Conservation (phyloP, 2,888 invertebrate species). For the Plutella xylostella region DNA sequence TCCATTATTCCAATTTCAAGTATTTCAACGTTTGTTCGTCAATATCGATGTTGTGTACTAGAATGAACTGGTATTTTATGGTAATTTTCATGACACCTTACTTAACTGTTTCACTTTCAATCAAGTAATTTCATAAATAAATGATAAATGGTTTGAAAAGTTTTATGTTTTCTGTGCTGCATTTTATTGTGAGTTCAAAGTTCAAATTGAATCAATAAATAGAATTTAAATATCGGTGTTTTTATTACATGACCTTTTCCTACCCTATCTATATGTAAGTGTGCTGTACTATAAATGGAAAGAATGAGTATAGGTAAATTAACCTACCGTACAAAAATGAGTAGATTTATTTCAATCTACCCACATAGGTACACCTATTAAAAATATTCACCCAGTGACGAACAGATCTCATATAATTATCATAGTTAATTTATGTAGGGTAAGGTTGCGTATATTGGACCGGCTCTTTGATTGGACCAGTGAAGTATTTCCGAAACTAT, state of each 20-base stretch:
- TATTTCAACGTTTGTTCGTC: constrained; percentile 28
- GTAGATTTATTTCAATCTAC: no score
- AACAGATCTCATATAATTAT: no score
- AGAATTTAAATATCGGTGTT: constrained; percentile 59
- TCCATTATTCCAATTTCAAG: constrained; percentile 30
- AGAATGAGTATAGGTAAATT: no score
- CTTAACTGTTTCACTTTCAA: constrained; percentile 48
- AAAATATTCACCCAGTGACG: no score
- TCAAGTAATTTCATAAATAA: constrained; percentile 1
- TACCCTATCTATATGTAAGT: no score
- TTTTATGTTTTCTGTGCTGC: constrained; percentile 67
- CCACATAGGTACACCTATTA: no score
- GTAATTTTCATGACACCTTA: constrained; percentile 27
- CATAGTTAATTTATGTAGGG: no score
- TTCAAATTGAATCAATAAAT: constrained; percentile 71
- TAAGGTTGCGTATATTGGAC: no score
- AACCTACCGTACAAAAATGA: no score
- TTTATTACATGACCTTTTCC: constrained; percentile 28
- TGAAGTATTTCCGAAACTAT: no score
- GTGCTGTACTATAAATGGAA: no score
- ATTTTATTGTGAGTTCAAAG: constrained; percentile 70
- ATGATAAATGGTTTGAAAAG: constrained; percentile 24
- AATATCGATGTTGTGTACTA: constrained; percentile 48
- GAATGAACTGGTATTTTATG: constrained; percentile 38
- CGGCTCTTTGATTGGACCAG: no score